Conservation (phyloP, 2,113 vertebrate species). For the Hemicordylus capensis region DNA sequence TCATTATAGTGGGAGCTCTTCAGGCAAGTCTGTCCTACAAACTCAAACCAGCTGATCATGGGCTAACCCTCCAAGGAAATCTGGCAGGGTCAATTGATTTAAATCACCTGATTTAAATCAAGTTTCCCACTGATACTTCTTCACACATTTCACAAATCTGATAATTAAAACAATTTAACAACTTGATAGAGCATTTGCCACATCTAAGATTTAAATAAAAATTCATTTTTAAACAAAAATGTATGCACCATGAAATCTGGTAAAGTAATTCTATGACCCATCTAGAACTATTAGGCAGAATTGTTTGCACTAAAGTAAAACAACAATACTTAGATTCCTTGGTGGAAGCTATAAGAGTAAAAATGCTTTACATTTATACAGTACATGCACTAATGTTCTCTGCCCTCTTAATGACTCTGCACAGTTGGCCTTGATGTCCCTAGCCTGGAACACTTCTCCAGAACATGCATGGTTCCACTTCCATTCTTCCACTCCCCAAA, state of each 20-base stretch:
- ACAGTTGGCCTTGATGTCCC: background rate
- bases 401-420: background rate
- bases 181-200: no score
- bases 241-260: no score
- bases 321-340: background rate
- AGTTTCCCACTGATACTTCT: no score
- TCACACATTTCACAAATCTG: no score
- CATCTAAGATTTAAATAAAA: no score
- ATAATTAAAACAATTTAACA: no score
- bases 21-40: background rate
- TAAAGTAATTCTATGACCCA: background rate
- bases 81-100: no score
- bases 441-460: background rate
- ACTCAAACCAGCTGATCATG: no score
- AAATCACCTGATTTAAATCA: no score
- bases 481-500: background rate
- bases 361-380: background rate
- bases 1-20: background rate
- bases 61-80: background rate
- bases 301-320: background rate
- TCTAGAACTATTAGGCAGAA: background rate
- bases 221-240: no score
- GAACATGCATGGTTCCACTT: background rate
- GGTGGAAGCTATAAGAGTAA: background rate
- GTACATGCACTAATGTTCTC: background rate